Percentiles rank a stretch among this genome's conserved stretches.
phyloP scores from a whole-genome alignment of 2,113 vertebrate species.

The Diadophis punctatus region DNA sequence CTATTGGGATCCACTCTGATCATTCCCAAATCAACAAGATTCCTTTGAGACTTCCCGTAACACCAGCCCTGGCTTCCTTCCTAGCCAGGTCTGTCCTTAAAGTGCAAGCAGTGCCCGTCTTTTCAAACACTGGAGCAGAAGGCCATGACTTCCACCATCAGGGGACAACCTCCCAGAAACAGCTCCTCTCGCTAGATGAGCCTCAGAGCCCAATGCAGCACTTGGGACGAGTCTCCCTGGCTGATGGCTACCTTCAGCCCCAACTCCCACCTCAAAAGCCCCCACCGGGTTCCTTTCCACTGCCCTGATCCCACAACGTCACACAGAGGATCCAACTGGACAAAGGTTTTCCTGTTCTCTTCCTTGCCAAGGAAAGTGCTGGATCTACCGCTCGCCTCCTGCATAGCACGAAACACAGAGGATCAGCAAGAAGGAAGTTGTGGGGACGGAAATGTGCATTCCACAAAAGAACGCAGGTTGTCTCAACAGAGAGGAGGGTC shows the following conservation, averaged over 20 bases:
- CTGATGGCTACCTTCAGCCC: fast-evolving
- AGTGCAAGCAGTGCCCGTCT: background rate
- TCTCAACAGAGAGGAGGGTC: background rate
- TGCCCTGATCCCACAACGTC: background rate
- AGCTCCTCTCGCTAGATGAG: background rate
- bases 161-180: background rate
- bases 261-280: background rate
- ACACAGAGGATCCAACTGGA: background rate
- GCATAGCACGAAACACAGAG: background rate
- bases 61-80: background rate
- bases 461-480: background rate
- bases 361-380: background rate
- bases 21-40: background rate
- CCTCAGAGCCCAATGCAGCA: background rate
- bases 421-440: background rate
- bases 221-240: background rate
- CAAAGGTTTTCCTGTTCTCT: background rate
- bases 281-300: background rate
- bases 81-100: background rate
- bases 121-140: background rate
- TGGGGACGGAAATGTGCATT: background rate
- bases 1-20: background rate
- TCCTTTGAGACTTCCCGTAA: background rate
- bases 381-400: background rate
- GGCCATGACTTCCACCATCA: background rate